Percentiles rank a stretch among this genome's conserved stretches.
phyloP scores from a whole-genome alignment of 2,888 invertebrate species.

The Dascillus cervinus region DNA sequence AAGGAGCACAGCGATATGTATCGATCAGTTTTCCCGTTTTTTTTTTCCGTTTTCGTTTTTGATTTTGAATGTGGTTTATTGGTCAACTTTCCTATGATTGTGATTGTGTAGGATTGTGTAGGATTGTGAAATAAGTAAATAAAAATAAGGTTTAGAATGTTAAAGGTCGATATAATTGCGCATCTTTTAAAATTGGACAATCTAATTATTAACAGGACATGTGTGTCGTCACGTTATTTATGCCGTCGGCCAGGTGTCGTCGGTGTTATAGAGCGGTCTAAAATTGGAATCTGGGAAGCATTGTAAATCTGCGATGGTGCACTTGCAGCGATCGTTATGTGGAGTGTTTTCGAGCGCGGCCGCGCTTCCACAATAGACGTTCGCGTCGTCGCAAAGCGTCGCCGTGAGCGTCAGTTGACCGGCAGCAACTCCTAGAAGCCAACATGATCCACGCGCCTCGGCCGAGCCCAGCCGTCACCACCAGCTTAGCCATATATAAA shows the following conservation, averaged over 20 bases:
- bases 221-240: conserved; percentile 1
- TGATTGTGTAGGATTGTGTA: no score
- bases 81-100: conserved; percentile 67
- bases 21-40: conserved; percentile 80
- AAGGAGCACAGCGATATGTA: conserved; percentile 70
- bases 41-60: conserved; percentile 88
- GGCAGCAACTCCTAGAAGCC: conserved; percentile 16
- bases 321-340: conserved; percentile 19
- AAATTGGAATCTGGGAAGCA: conserved; percentile 18
- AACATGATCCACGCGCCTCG: conserved; percentile 19
- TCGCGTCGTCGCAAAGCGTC: conserved; percentile 23
- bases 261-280: conserved; percentile 9
- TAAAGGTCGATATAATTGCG: no score
- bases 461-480: conserved; percentile 18
- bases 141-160: no score
- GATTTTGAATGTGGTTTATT: conserved; percentile 83
- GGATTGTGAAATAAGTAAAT: no score
- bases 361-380: conserved; percentile 12
- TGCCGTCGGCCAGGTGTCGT: conserved; percentile 15
- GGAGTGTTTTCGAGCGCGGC: conserved; percentile 10
- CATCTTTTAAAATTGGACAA: no score
- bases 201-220: neutral
- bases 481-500: conserved; percentile 19
- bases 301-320: conserved; percentile 17
- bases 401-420: conserved; percentile 24